A percentile compares a stretch with the other conserved stretches of the same genome.
phyloP scores from a whole-genome alignment of 2,113 vertebrate species.

The Malaclemys terrapin region DNA sequence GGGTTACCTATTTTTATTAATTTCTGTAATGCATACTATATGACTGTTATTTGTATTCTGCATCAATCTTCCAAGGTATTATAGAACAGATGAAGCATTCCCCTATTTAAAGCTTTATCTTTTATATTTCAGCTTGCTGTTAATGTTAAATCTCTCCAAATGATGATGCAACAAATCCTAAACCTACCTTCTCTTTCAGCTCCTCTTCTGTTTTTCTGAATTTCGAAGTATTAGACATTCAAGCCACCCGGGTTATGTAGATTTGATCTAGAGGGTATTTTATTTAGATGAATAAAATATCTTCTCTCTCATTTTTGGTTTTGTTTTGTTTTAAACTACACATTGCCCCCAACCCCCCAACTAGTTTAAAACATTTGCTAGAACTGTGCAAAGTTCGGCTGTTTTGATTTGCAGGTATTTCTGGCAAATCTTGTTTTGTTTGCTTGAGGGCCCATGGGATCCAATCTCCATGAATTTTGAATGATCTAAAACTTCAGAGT shows the following conservation, averaged over 20 bases:
- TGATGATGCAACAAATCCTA: background rate
- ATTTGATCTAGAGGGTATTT: background rate
- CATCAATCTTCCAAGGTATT: background rate
- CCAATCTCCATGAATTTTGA: constrained; percentile 69
- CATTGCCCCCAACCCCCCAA: background rate
- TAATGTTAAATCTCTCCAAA: constrained; percentile 6
- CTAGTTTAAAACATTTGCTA: constrained; percentile 7
- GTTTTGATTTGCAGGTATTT: constrained; percentile 42
- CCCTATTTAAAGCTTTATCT: background rate
- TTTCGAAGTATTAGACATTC: background rate
- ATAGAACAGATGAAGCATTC: background rate
- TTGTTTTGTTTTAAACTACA: background rate
- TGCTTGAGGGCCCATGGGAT: constrained; percentile 58
- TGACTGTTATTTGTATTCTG: constrained; percentile 17
- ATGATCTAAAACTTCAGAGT: constrained; percentile 56
- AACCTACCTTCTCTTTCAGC: background rate
- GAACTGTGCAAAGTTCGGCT: background rate
- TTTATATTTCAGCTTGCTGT: background rate
- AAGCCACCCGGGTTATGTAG: background rate
- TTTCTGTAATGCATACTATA: background rate
- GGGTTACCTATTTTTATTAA: constrained; percentile 19
- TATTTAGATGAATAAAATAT: background rate
- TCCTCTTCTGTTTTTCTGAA: background rate
- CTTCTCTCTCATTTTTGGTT: background rate
- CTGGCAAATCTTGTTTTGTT: constrained; percentile 55